phyloP scores from a whole-genome alignment of 2,888 invertebrate species.

The Drosophila meridionalis region DNA sequence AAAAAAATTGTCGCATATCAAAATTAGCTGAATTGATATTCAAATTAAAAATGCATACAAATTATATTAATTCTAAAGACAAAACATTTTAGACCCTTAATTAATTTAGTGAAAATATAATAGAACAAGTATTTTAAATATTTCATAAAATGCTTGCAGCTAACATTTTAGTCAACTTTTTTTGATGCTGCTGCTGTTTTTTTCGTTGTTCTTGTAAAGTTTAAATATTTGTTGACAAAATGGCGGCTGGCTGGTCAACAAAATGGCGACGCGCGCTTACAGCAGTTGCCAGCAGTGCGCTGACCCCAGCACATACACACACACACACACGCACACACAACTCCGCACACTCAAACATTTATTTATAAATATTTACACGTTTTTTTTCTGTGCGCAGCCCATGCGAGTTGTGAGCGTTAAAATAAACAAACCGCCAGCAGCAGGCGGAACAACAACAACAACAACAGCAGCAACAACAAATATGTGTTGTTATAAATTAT shows the following conservation, averaged over 20 bases:
- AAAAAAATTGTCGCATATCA: neutral
- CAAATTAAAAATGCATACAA: neutral
- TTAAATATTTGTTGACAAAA: slow-evolving; percentile 41
- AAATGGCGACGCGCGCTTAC: slow-evolving; percentile 59
- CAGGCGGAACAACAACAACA: slow-evolving; percentile 44
- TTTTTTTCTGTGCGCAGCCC: slow-evolving; percentile 31
- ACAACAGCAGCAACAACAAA: slow-evolving; percentile 42
- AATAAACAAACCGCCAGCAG: slow-evolving; percentile 61
- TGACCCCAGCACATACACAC: slow-evolving; percentile 51
- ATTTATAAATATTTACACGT: slow-evolving; percentile 66
- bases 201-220: neutral
- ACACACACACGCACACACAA: slow-evolving; percentile 3
- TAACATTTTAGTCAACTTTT: neutral
- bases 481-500: slow-evolving; percentile 74
- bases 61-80: neutral
- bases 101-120: slow-evolving; percentile 2
- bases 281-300: slow-evolving; percentile 51
- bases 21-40: neutral
- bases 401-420: slow-evolving; percentile 57
- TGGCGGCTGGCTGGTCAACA: slow-evolving; percentile 48
- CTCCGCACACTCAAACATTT: slow-evolving; percentile 40
- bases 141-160: neutral
- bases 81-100: neutral
- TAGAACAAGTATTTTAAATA: neutral
- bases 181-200: neutral